Conservation (phyloP, 2,113 vertebrate species). For the Noturus placidus region DNA sequence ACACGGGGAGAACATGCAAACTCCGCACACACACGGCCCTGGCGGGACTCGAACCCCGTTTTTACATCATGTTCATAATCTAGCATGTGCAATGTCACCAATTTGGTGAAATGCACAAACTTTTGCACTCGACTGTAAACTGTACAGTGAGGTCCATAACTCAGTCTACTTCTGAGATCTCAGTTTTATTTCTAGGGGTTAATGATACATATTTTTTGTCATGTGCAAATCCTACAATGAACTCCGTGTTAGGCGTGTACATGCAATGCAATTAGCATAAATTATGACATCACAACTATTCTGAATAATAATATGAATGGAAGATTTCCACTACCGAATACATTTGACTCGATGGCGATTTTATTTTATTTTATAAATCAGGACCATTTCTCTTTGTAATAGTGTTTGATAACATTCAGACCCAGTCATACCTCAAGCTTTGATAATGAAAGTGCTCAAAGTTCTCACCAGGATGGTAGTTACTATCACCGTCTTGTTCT, state of each 20-base stretch:
- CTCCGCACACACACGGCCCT: too few species aligned
- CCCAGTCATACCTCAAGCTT: neutral
- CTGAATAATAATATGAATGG: neutral
- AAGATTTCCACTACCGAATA: neutral
- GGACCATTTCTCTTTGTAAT: neutral
- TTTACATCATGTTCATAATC: neutral
- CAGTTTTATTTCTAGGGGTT: neutral
- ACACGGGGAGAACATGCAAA: too few species aligned
- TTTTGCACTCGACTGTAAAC: neutral
- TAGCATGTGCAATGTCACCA: neutral
- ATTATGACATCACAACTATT: slow-evolving; percentile 16
- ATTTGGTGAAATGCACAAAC: neutral
- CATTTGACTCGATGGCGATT: neutral
- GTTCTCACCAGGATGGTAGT: slow-evolving; percentile 95
- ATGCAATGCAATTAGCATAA: neutral
- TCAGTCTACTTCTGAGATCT: neutral
- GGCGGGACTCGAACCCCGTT: too few species aligned
- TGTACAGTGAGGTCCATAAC: neutral
- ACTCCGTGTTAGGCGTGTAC: neutral
- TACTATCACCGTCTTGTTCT: slow-evolving; percentile 98
- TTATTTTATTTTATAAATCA: neutral
- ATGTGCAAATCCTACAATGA: neutral
- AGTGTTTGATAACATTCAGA: neutral
- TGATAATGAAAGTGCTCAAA: neutral
- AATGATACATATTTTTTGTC: neutral